These are phyloP conservation scores for Philypnodon macrostomus DNA, from an alignment of 2,797 vertebrate genomes.

Conservation along the genomic window DNA sequence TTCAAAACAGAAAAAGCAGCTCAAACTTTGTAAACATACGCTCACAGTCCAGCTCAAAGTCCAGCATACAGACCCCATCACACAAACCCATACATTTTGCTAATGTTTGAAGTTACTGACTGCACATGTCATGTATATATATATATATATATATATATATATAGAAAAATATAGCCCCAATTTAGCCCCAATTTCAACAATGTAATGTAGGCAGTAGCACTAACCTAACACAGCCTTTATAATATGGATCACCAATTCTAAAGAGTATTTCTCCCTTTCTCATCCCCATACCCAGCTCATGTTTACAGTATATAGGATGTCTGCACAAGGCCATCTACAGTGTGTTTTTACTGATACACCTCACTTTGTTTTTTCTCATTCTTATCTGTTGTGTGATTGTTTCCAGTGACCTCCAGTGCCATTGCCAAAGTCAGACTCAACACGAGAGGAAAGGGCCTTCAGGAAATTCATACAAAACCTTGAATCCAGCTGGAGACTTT, in stretches of 20 bases:
- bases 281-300: neutral
- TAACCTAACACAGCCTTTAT: no score
- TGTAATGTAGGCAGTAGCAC: no score
- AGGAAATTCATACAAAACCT: constrained; percentile 9
- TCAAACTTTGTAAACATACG: no score
- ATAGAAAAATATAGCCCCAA: no score
- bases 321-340: constrained; percentile 26
- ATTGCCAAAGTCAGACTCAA: constrained; percentile 38
- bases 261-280: no score
- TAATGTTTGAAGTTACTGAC: neutral
- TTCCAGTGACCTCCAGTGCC: constrained; percentile 23
- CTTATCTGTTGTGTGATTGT: constrained; percentile 33
- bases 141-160: no score
- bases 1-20: neutral
- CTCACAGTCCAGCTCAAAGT: no score
- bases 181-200: no score
- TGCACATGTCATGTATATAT: no score
- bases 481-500: constrained; percentile 18
- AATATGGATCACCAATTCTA: no score
- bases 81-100: no score
- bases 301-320: neutral
- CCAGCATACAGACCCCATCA: no score
- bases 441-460: constrained; percentile 37
- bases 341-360: constrained; percentile 12
- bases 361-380: constrained; percentile 21